phyloP scores from a whole-genome alignment of 2,888 invertebrate species.

The Gasteruption jaculator region DNA sequence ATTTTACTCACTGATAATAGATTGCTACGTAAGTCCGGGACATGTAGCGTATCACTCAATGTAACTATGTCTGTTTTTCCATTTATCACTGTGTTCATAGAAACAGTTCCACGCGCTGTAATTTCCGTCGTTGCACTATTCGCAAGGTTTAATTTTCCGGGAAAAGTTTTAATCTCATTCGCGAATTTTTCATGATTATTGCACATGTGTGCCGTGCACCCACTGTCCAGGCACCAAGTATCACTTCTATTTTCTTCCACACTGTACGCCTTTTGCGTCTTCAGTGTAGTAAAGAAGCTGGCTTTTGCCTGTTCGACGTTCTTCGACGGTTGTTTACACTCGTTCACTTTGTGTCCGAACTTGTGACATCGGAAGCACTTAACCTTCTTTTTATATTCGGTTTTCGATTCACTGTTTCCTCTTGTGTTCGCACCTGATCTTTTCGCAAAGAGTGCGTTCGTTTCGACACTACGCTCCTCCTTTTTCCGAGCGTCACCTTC shows the following conservation, averaged over 20 bases:
- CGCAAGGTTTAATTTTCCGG: slow-evolving; percentile 14
- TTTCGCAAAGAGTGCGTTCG: slow-evolving; percentile 9
- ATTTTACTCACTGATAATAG: slow-evolving; percentile 17
- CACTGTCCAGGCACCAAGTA: slow-evolving; percentile 13
- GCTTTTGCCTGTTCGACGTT: slow-evolving; percentile 3
- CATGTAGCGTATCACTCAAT: slow-evolving; percentile 9
- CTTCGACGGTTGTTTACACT: background rate
- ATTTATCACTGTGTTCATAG: slow-evolving; percentile 10
- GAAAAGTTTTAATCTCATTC: slow-evolving; percentile 1
- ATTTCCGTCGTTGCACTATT: slow-evolving; percentile 14
- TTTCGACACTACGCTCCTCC: background rate
- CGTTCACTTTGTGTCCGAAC: slow-evolving; percentile 15
- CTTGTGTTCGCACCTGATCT: background rate
- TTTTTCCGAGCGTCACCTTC: slow-evolving; percentile 29
- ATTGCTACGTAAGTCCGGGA: slow-evolving; percentile 14
- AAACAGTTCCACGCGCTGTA: slow-evolving; percentile 11
- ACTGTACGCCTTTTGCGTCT: background rate
- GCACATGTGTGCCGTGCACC: slow-evolving; percentile 17
- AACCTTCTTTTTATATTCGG: slow-evolving; percentile 13
- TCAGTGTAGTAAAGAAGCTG: background rate
- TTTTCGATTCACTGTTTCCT: no score
- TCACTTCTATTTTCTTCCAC: no score
- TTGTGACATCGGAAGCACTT: slow-evolving; percentile 13
- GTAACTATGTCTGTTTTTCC: slow-evolving; percentile 5
- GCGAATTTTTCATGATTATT: background rate